A percentile compares a stretch with the other conserved stretches of the same genome.
These are phyloP conservation scores for Saccopteryx leptura DNA, from an alignment of 2,113 vertebrate genomes.

Conservation along the genomic window DNA sequence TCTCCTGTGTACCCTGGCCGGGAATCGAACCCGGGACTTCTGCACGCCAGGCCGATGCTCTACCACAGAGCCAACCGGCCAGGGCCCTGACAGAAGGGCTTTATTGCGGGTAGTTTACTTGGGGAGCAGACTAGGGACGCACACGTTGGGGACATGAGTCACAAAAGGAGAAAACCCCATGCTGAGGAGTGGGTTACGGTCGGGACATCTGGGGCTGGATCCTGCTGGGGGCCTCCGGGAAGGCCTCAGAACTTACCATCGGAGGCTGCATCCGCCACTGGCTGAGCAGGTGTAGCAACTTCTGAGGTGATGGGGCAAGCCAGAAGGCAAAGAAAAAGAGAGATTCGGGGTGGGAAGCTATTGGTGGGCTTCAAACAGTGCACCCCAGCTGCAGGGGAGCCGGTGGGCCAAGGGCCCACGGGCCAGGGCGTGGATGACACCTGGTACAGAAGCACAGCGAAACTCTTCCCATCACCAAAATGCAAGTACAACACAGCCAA, in stretches of 20 bases:
- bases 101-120: neutral
- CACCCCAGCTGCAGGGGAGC: neutral
- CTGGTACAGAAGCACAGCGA: neutral
- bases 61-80: too few relatives aligned
- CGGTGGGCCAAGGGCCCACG: rapidly evolving
- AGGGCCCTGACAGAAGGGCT: neutral
- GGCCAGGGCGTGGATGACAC: rapidly evolving
- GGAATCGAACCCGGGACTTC: too few relatives aligned
- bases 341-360: neutral
- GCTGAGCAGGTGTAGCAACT: neutral
- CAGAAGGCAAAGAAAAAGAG: neutral
- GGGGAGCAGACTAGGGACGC: neutral
- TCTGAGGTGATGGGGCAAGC: neutral
- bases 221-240: neutral
- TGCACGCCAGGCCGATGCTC: too few relatives aligned
- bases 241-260: neutral
- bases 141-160: too few relatives aligned
- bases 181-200: too few relatives aligned
- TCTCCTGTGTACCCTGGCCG: too few relatives aligned
- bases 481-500: rapidly evolving
- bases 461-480: neutral
- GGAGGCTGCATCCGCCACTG: neutral
- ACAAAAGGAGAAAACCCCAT: neutral
- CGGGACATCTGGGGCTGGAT: neutral
- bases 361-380: neutral